A percentile compares a stretch with the other conserved stretches of the same genome.
Conservation (phyloP, 2,797 vertebrate species). For the Bradypodion pumilum region DNA sequence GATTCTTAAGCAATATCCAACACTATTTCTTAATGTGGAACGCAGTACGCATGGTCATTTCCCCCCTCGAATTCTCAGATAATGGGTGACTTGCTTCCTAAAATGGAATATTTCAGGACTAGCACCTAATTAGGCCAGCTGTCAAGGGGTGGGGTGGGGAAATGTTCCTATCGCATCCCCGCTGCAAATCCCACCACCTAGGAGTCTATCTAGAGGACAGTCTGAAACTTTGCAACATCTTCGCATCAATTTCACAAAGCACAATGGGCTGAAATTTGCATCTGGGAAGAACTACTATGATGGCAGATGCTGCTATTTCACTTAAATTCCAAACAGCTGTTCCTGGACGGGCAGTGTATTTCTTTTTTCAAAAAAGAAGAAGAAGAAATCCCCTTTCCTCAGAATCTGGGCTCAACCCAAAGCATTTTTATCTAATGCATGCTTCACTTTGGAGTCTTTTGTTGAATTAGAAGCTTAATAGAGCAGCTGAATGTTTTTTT, state of each 20-base stretch:
- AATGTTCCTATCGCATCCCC: conserved; percentile 23
- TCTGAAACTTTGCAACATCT: conserved; percentile 29
- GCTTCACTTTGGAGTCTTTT: conserved; percentile 68
- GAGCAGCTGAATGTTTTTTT: conserved; percentile 76
- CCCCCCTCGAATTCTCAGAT: conserved; percentile 12
- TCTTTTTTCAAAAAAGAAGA: conserved; percentile 43
- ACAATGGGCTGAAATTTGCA: conserved; percentile 53
- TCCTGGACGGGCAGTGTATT: conserved; percentile 68
- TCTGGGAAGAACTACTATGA: conserved; percentile 31
- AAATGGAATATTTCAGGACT: not conserved
- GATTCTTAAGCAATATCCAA: not conserved
- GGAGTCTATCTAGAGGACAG: conserved; percentile 20
- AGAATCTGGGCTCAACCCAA: conserved; percentile 63
- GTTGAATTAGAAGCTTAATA: conserved; percentile 73
- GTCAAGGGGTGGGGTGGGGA: conserved; percentile 26
- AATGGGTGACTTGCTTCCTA: not conserved
- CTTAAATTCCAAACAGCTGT: conserved; percentile 65
- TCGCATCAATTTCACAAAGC: conserved; percentile 50
- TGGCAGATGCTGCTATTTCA: conserved; percentile 59
- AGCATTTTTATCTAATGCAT: conserved; percentile 64
- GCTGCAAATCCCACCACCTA: conserved; percentile 31
- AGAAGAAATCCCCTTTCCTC: conserved; percentile 1
- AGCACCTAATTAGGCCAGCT: conserved; percentile 16
- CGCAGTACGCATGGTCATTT: not conserved
- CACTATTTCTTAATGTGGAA: not conserved